These are phyloP conservation scores for Notodonta dromedarius DNA, from an alignment of 2,888 invertebrate genomes.

Conservation along the genomic window DNA sequence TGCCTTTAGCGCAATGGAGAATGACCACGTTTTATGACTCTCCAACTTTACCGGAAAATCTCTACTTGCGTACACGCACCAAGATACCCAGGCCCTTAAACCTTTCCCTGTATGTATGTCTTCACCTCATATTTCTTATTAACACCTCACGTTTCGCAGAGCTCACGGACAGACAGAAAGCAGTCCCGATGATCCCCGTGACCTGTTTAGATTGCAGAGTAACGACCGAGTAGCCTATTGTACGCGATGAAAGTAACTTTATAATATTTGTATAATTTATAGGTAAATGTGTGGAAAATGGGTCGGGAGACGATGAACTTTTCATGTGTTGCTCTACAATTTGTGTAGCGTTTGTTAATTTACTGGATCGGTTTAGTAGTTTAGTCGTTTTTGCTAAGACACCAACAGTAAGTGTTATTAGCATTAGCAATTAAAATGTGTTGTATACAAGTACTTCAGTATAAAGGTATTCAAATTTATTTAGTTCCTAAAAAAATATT, in stretches of 20 bases:
- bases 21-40: too few relatives aligned
- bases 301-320: slow-evolving; percentile 32
- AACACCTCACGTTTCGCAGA: slow-evolving; percentile 38
- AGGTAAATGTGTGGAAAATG: slow-evolving; percentile 24
- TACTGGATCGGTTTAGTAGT: not conserved
- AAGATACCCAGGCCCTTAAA: not conserved
- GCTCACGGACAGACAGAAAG: slow-evolving; percentile 56
- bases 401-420: too few relatives aligned
- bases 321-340: slow-evolving; percentile 25
- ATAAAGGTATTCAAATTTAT: too few relatives aligned
- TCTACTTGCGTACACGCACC: not conserved
- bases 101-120: not conserved
- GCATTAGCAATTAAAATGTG: too few relatives aligned
- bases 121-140: slow-evolving; percentile 27
- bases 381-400: not conserved
- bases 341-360: slow-evolving; percentile 3
- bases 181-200: slow-evolving; percentile 46
- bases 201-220: slow-evolving; percentile 41
- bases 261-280: slow-evolving; percentile 37
- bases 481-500: too few relatives aligned
- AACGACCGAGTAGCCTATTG: slow-evolving; percentile 27
- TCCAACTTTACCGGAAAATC: too few relatives aligned
- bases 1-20: too few relatives aligned
- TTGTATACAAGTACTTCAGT: too few relatives aligned
- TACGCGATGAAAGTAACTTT: slow-evolving; percentile 17